Evolutionary conservation across 2,797 vertebrate species (phyloP).

Genomic region (Oryzias dopingdopingensis): DNA sequence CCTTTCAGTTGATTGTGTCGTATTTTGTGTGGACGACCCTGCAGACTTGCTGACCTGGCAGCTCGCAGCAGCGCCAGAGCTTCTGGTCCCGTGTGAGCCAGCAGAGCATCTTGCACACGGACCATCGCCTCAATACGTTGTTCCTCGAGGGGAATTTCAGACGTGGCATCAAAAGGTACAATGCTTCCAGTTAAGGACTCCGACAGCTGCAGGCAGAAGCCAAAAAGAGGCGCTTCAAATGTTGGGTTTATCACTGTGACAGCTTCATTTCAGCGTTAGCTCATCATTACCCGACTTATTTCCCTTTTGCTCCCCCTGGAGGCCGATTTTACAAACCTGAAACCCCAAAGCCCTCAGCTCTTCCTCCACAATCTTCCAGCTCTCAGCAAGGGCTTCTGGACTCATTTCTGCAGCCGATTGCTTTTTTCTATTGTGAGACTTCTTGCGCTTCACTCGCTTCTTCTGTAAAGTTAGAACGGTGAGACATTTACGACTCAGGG

Average conservation of each 20-base stretch:
- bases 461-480: constrained; percentile 69
- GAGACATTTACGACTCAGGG: not conserved
- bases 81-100: constrained; percentile 71
- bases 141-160: constrained; percentile 88
- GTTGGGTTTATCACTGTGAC: not conserved
- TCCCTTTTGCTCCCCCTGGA: not conserved
- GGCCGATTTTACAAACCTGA: constrained; percentile 58
- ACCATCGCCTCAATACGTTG: constrained; percentile 86
- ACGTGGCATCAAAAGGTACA: constrained; percentile 90
- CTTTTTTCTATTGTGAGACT: constrained; percentile 33
- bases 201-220: constrained; percentile 64
- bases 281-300: not conserved
- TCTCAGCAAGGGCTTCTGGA: constrained; percentile 74
- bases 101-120: constrained; percentile 84
- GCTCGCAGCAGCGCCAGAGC: constrained; percentile 86
- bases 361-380: constrained; percentile 80
- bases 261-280: not conserved
- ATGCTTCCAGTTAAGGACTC: constrained; percentile 61
- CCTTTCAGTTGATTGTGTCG: no score
- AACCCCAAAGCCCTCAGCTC: constrained; percentile 75
- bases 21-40: not conserved
- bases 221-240: not conserved
- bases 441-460: constrained; percentile 82
- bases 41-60: constrained; percentile 77
- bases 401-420: constrained; percentile 26